Evolutionary conservation across 1,140 invertebrate genomes (phyloP).

Genomic region (Condylostylus longicornis): DNA sequence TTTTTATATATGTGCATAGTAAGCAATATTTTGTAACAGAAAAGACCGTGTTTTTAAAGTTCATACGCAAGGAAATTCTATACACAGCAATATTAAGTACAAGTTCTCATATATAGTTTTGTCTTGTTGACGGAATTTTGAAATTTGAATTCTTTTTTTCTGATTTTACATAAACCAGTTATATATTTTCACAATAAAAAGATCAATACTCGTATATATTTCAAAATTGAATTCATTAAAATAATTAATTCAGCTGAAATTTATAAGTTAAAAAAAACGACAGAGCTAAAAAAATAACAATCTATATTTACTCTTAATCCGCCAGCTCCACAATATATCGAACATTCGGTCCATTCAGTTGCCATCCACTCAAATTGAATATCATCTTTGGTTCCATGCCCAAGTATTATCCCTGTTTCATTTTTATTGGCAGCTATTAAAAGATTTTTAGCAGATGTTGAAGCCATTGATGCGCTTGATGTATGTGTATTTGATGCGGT

Average conservation of each 20-base stretch:
- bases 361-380: slow-evolving; percentile 64
- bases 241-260: slow-evolving; percentile 41
- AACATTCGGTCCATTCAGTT: slow-evolving; percentile 74
- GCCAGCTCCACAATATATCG: slow-evolving; percentile 69
- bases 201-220: no score
- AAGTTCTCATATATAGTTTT: no score
- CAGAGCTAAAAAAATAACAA: not conserved
- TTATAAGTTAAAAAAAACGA: not conserved
- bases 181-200: no score
- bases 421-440: slow-evolving; percentile 1
- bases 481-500: slow-evolving; percentile 15
- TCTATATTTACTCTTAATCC: slow-evolving; percentile 21
- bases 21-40: no score
- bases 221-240: no score
- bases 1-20: no score
- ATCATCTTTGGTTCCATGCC: slow-evolving; percentile 28
- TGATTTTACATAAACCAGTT: no score
- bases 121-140: no score
- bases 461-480: slow-evolving; percentile 7
- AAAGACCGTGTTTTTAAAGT: no score
- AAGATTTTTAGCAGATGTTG: slow-evolving; percentile 2
- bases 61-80: no score
- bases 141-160: no score
- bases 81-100: no score
- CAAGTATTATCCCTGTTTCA: not conserved